These are phyloP conservation scores for Drosophila persimilis DNA, from an alignment of 1,140 invertebrate genomes.

Conservation along the genomic window DNA sequence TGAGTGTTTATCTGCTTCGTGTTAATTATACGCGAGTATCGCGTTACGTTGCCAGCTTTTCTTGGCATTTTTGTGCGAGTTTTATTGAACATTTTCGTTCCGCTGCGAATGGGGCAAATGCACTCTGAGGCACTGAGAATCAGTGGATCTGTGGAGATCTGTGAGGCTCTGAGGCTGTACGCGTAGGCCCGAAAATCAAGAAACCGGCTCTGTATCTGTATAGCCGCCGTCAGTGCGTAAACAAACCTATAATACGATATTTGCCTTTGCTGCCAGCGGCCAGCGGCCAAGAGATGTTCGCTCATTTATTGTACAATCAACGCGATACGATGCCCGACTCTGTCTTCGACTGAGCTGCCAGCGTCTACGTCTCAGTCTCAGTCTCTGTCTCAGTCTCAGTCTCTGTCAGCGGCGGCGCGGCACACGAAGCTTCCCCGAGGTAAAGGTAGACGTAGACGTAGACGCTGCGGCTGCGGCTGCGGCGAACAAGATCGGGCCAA, in stretches of 20 bases:
- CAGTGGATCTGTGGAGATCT: conserved; percentile 38
- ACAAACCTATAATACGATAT: conserved; percentile 50
- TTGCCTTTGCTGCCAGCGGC: conserved; percentile 27
- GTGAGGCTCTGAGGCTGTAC: neutral
- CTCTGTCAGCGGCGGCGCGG: conserved; percentile 5
- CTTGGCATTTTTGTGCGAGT: conserved; percentile 18
- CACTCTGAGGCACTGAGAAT: conserved; percentile 31
- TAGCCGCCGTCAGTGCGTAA: conserved; percentile 48
- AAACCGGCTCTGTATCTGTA: conserved; percentile 59
- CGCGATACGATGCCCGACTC: conserved; percentile 17
- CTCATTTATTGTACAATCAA: conserved; percentile 64
- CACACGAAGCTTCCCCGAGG: conserved; percentile 54
- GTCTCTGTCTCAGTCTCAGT: neutral
- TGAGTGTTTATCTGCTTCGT: conserved; percentile 40
- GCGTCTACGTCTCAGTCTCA: neutral
- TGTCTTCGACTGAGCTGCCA: conserved; percentile 24
- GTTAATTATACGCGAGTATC: conserved; percentile 41
- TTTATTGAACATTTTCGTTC: conserved; percentile 28
- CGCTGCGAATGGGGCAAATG: conserved; percentile 36
- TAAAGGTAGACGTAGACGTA: conserved; percentile 23
- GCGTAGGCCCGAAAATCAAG: conserved; percentile 25
- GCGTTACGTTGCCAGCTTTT: conserved; percentile 45
- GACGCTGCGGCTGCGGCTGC: conserved; percentile 35
- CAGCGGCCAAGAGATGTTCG: conserved; percentile 34
- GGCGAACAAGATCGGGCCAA: conserved; percentile 71